These are phyloP conservation scores for Paratilapia polleni DNA, from an alignment of 2,113 vertebrate genomes.

Conservation along the genomic window DNA sequence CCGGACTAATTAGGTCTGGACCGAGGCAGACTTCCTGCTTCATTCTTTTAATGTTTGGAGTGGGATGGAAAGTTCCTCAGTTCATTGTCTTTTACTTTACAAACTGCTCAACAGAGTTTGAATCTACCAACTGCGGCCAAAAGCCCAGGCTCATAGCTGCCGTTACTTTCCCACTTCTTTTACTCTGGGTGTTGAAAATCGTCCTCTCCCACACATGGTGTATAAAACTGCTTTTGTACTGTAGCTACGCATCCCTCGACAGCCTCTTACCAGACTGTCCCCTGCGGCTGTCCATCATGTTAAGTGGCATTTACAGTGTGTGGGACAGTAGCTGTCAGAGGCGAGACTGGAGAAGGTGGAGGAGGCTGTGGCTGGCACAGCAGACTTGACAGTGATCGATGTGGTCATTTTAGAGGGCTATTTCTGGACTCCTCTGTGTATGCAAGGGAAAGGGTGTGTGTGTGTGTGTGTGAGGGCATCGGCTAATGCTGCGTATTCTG, in stretches of 20 bases:
- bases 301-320: slow-evolving; percentile 64
- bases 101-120: not conserved
- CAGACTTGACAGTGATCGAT: slow-evolving; percentile 65
- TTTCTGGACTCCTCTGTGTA: slow-evolving; percentile 46
- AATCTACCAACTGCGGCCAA: not conserved
- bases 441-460: not conserved
- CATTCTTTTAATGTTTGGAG: not conserved
- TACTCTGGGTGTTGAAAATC: not conserved
- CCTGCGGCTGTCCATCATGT: slow-evolving; percentile 47
- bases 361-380: slow-evolving; percentile 31
- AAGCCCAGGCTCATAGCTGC: not conserved
- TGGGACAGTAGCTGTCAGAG: slow-evolving; percentile 54
- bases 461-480: not conserved
- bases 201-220: not conserved
- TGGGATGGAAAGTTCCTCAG: not conserved
- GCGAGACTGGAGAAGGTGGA: slow-evolving; percentile 26
- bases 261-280: not conserved
- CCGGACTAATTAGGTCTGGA: not conserved
- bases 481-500: slow-evolving; percentile 23
- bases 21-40: not conserved
- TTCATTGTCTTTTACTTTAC: not conserved
- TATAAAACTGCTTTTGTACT: not conserved
- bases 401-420: slow-evolving; percentile 62
- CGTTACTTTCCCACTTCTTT: slow-evolving; percentile 4
- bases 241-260: slow-evolving; percentile 1